Percentiles rank a stretch among this genome's conserved stretches.
phyloP scores from a whole-genome alignment of 2,888 invertebrate genomes.

The Chydorus sphaericus region DNA sequence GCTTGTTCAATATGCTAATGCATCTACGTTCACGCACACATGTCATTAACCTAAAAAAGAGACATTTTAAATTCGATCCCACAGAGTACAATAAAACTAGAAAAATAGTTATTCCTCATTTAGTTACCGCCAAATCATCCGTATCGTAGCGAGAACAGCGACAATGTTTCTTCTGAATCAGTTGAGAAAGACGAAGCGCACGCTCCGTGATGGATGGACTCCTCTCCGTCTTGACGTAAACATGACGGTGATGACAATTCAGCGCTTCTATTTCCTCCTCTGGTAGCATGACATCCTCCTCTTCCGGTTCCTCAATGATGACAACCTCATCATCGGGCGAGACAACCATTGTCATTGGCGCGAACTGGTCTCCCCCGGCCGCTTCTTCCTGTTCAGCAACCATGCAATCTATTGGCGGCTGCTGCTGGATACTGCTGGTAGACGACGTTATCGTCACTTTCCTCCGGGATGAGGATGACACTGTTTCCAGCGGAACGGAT shows the following conservation, averaged over 20 bases:
- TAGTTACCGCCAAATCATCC: constrained; percentile 4
- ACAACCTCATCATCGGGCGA: not conserved
- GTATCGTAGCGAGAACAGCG: not conserved
- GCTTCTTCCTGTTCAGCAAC: too few species aligned
- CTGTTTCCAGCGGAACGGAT: constrained; percentile 57
- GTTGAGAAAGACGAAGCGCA: constrained; percentile 21
- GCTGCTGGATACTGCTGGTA: too few species aligned
- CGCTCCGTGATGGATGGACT: constrained; percentile 21
- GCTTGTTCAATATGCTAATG: too few species aligned
- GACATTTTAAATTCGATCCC: too few species aligned
- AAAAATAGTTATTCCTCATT: not conserved
- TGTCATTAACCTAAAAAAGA: too few species aligned
- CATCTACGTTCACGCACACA: too few species aligned
- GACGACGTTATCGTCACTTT: constrained; percentile 2
- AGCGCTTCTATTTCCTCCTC: not conserved
- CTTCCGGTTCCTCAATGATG: not conserved
- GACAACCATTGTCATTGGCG: not conserved
- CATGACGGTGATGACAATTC: not conserved
- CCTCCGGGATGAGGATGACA: too few species aligned
- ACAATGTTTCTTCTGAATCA: constrained; percentile 21
- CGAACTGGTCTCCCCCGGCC: not conserved
- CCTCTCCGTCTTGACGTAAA: not conserved
- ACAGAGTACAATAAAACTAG: not conserved
- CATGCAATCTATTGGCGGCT: not conserved
- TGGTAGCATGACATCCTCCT: not conserved